Evolutionary conservation across 2,113 vertebrate genomes (phyloP).

Genomic region (Psilopogon haemacephalus): DNA sequence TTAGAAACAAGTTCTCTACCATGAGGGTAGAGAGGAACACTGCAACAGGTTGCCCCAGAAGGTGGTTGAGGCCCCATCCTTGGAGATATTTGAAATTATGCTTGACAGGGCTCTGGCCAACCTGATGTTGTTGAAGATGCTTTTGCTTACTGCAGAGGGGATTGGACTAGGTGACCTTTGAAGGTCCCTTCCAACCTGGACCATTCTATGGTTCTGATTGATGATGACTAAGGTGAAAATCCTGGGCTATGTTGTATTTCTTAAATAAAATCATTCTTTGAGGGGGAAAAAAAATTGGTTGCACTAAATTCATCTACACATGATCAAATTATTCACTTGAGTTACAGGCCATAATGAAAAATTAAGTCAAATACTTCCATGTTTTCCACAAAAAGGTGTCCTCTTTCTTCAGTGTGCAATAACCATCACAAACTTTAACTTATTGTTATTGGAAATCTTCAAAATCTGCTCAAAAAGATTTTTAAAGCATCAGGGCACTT

Average conservation of each 20-base stretch:
- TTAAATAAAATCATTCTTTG: not conserved
- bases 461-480: not conserved
- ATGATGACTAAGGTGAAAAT: not conserved
- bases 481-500: not conserved
- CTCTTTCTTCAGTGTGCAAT: not conserved
- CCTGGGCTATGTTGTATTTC: not conserved
- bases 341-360: not conserved
- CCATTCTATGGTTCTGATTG: not conserved
- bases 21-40: no score
- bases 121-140: no score
- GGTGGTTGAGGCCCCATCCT: no score
- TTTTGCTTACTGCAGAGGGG: no score
- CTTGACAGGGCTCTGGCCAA: no score
- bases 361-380: not conserved
- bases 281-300: accelerated
- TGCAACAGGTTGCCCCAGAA: no score
- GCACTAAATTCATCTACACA: not conserved
- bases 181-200: no score
- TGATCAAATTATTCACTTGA: not conserved
- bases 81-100: no score
- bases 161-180: no score
- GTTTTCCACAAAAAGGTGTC: not conserved
- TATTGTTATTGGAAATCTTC: not conserved
- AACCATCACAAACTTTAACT: not conserved
- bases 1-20: no score